Percentiles rank a stretch among this genome's conserved stretches.
phyloP scores from a whole-genome alignment of 64 coral and sea anemone species.

The Astreopora myriophthalma region DNA sequence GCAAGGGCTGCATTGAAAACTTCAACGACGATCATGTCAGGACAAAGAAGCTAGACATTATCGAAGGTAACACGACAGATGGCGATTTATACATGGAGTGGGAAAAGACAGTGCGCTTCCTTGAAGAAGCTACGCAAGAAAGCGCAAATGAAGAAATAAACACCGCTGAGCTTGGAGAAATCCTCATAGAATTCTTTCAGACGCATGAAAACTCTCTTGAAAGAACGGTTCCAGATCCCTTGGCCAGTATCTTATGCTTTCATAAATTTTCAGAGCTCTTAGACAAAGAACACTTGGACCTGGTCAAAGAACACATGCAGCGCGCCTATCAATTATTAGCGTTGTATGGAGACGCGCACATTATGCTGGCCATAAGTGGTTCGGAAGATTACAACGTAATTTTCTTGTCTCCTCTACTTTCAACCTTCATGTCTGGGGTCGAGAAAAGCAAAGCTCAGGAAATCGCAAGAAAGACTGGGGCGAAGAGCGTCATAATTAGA shows the following conservation, averaged over 20 bases:
- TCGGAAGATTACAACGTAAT: conserved; percentile 69
- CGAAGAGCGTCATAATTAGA: conserved; percentile 70
- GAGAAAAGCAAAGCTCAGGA: conserved; percentile 66
- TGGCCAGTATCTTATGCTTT: conserved; percentile 44
- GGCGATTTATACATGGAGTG: neutral
- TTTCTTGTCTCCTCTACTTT: conserved; percentile 62
- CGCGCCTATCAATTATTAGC: conserved; percentile 86
- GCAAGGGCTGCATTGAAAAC: conserved; percentile 26
- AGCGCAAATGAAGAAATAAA: neutral
- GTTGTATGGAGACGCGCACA: conserved; percentile 70
- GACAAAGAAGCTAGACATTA: neutral
- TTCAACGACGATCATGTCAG: neutral
- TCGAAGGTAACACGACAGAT: neutral
- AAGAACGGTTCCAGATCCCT: conserved; percentile 47
- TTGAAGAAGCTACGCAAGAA: neutral
- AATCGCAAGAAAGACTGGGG: conserved; percentile 78
- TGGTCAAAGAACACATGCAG: conserved; percentile 88
- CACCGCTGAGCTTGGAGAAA: conserved; percentile 28
- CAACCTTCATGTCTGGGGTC: conserved; percentile 65
- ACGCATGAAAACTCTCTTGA: conserved; percentile 36
- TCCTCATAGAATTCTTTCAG: conserved; percentile 73
- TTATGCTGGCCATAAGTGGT: conserved; percentile 66
- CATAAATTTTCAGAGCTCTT: conserved; percentile 52
- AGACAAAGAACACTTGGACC: conserved; percentile 37
- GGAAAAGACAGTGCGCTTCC: neutral